phyloP scores from a whole-genome alignment of 2,888 invertebrate genomes.

The Tipula confusa region DNA sequence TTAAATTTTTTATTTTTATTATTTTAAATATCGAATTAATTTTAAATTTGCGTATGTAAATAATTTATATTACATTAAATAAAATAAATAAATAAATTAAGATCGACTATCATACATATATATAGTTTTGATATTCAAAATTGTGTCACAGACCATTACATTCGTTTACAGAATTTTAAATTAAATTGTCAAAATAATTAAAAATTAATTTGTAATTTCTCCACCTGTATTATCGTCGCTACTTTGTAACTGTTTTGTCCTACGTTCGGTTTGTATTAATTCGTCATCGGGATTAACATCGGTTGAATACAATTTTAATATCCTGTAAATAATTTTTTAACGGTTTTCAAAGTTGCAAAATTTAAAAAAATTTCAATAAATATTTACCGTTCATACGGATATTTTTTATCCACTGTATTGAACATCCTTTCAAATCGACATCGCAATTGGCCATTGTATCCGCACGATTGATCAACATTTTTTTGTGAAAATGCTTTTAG shows the following conservation, averaged over 20 bases:
- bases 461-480: slow-evolving; percentile 40
- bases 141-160: background rate
- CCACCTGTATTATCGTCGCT: background rate
- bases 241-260: background rate
- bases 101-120: too few species aligned
- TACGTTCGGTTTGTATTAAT: background rate
- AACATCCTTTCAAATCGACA: slow-evolving; percentile 53
- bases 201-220: background rate
- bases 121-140: background rate
- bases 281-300: background rate
- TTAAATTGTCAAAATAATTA: background rate
- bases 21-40: background rate
- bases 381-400: slow-evolving; percentile 52
- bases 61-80: background rate
- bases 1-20: background rate
- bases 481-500: slow-evolving; percentile 50
- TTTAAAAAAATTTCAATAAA: background rate
- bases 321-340: background rate
- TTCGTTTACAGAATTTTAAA: slow-evolving; percentile 25
- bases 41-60: background rate
- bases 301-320: background rate
- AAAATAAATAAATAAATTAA: background rate
- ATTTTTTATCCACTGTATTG: slow-evolving; percentile 53
- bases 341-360: background rate
- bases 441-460: slow-evolving; percentile 47